phyloP scores from a whole-genome alignment of 2,797 vertebrate species.

The Ctenopoma multispine region DNA sequence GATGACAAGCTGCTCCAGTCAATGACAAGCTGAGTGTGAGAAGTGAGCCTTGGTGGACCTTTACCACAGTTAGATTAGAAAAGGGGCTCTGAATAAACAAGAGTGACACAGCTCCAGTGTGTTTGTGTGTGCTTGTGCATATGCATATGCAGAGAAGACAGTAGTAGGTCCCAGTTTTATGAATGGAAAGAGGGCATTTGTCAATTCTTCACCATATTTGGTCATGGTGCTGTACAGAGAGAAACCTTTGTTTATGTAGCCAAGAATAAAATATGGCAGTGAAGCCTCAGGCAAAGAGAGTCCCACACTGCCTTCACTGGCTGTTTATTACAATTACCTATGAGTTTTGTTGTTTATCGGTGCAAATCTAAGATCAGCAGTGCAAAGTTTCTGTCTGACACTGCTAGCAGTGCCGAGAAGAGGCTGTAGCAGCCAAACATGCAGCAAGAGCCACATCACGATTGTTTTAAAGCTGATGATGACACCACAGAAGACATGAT shows the following conservation, averaged over 20 bases:
- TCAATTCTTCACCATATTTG: conserved; percentile 86
- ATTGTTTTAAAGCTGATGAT: conserved; percentile 14
- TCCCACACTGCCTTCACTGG: conserved; percentile 45
- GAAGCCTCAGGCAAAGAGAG: conserved; percentile 51
- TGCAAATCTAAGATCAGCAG: conserved; percentile 39
- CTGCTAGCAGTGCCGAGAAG: conserved; percentile 24
- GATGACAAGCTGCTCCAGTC: conserved; percentile 84
- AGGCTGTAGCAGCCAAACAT: conserved; percentile 39
- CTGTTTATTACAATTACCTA: conserved; percentile 55
- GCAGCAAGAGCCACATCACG: conserved; percentile 17
- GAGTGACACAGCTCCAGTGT: conserved; percentile 34
- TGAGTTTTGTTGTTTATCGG: conserved; percentile 39
- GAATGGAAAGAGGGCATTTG: conserved; percentile 82
- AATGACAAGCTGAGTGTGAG: conserved; percentile 79
- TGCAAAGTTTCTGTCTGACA: conserved; percentile 41
- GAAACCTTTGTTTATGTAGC: conserved; percentile 78
- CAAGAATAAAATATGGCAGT: conserved; percentile 76
- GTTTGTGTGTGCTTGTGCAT: conserved; percentile 13
- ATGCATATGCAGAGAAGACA: conserved; percentile 36
- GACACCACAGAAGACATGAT: conserved; percentile 19
- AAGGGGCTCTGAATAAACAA: conserved; percentile 52
- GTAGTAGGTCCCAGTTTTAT: conserved; percentile 76
- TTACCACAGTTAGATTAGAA: conserved; percentile 66
- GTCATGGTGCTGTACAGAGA: conserved; percentile 73
- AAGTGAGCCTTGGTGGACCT: conserved; percentile 65